Percentiles rank a stretch among this genome's conserved stretches.
These are phyloP conservation scores for Plotosus lineatus DNA, from an alignment of 2,113 vertebrate species.

Conservation along the genomic window DNA sequence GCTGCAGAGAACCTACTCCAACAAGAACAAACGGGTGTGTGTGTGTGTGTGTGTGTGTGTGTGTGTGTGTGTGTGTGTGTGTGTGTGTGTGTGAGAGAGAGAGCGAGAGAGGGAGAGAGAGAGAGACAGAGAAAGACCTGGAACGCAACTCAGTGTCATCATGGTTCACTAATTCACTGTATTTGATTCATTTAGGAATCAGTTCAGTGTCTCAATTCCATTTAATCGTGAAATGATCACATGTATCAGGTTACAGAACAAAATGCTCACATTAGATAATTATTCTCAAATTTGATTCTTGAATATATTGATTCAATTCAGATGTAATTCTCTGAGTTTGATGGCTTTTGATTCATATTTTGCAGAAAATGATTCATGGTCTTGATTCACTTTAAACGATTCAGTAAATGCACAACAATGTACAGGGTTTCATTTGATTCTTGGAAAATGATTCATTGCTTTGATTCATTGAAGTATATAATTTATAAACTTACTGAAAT, in stretches of 20 bases:
- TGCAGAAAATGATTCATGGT: too few species aligned
- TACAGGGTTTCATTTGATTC: neutral
- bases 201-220: neutral
- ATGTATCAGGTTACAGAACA: neutral
- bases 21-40: conserved; percentile 90
- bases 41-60: conserved; percentile 15
- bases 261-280: neutral
- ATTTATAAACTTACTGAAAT: too few species aligned
- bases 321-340: neutral
- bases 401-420: neutral
- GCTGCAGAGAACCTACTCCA: conserved; percentile 87
- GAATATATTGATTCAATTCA: neutral
- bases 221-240: neutral
- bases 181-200: neutral
- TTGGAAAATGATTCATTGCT: neutral
- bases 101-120: too few species aligned
- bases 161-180: neutral
- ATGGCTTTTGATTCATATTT: neutral
- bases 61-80: conserved; percentile 28
- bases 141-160: neutral
- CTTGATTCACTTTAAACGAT: neutral
- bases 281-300: neutral
- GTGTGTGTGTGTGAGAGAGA: neutral
- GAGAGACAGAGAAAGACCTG: too few species aligned
- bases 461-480: neutral